Conservation (phyloP, 2,888 invertebrate genomes). For the Morpho deidamia region DNA sequence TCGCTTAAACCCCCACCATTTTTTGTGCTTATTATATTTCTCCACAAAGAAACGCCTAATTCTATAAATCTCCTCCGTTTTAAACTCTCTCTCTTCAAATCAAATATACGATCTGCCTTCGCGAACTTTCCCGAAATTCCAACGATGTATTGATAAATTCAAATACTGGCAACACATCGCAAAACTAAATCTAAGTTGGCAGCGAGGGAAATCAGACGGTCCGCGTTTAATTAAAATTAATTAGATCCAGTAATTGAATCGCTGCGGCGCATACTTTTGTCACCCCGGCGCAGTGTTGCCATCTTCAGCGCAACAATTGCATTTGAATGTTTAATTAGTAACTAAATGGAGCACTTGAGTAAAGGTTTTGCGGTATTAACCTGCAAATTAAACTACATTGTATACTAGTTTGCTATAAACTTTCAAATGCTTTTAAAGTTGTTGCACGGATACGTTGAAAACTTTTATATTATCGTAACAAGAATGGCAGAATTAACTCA, state of each 20-base stretch:
- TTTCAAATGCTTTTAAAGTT: too few relatives aligned
- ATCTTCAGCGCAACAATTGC: constrained; percentile 6
- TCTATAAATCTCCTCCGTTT: too few relatives aligned
- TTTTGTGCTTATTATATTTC: too few relatives aligned
- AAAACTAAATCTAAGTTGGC: constrained; percentile 14
- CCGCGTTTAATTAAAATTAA: constrained; percentile 26
- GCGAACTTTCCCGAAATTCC: too few relatives aligned
- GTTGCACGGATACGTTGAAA: too few relatives aligned
- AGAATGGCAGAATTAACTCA: too few relatives aligned
- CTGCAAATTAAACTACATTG: not conserved
- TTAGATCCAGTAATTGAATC: constrained; percentile 28
- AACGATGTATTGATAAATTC: too few relatives aligned
- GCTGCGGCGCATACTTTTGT: constrained; percentile 16
- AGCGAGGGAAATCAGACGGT: constrained; percentile 19
- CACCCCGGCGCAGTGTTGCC: not conserved
- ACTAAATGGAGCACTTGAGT: not conserved
- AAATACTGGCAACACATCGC: not conserved
- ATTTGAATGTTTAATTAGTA: constrained; percentile 7
- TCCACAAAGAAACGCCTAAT: too few relatives aligned
- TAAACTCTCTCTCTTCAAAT: too few relatives aligned
- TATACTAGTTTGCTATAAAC: not conserved
- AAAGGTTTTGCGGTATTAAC: not conserved
- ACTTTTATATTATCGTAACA: too few relatives aligned
- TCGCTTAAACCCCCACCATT: too few relatives aligned
- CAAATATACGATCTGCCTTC: too few relatives aligned